These are phyloP conservation scores for Stictocephala bisonia DNA, from an alignment of 2,888 invertebrate species.

Conservation along the genomic window DNA sequence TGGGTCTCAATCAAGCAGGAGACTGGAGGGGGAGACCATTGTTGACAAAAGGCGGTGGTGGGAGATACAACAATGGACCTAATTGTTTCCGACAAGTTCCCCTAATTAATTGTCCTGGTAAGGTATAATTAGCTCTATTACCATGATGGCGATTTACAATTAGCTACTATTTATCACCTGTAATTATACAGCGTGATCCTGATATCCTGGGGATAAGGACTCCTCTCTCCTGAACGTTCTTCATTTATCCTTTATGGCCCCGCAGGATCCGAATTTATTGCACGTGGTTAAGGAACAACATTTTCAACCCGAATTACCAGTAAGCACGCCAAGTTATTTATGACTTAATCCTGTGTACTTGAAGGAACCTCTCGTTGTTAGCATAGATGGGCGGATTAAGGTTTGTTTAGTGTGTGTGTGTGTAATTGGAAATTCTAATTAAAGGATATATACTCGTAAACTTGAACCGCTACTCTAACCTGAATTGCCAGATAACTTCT, in stretches of 20 bases:
- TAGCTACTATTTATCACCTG: slow-evolving; percentile 41
- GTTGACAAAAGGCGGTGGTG: slow-evolving; percentile 22
- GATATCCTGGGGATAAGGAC: slow-evolving; percentile 29
- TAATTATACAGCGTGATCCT: slow-evolving; percentile 28
- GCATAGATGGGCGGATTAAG: too few relatives aligned
- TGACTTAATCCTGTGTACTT: slow-evolving; percentile 37
- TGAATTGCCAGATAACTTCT: too few relatives aligned
- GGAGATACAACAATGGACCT: slow-evolving; percentile 37
- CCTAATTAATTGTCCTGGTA: slow-evolving; percentile 36
- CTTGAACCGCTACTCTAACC: too few relatives aligned
- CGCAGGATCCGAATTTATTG: slow-evolving; percentile 36
- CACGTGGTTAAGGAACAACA: slow-evolving; percentile 36
- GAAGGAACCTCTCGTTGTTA: too few relatives aligned
- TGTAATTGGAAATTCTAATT: too few relatives aligned
- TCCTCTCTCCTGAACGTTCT: neutral
- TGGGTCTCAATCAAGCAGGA: too few relatives aligned
- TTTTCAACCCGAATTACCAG: slow-evolving; percentile 37
- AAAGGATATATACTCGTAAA: too few relatives aligned
- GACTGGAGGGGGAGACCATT: slow-evolving; percentile 8
- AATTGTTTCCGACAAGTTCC: slow-evolving; percentile 43
- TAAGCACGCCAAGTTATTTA: slow-evolving; percentile 38
- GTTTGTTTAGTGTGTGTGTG: too few relatives aligned
- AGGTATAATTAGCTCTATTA: slow-evolving; percentile 40
- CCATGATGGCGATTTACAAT: slow-evolving; percentile 36
- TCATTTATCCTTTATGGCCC: slow-evolving; percentile 37